Evolutionary conservation across 2,888 invertebrate species (phyloP), one percentile per base, ranked within the genome.

Genomic region (Netelia virgata): DNA sequence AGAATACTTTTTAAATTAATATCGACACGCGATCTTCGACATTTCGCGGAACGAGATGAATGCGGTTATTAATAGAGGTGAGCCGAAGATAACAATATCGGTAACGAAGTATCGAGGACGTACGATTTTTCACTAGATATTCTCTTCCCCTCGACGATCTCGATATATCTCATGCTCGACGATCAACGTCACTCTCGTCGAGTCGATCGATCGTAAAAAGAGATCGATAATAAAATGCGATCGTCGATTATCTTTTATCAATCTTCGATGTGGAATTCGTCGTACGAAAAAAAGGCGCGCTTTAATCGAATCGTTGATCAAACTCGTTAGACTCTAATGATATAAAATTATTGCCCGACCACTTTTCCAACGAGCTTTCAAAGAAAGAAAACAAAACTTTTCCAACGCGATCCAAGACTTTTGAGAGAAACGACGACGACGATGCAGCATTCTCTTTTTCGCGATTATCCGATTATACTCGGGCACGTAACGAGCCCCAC

Each of bases 61-160:
- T 28, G 28, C 9, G 28, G 16, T 16, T 53, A 53, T 55, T 50
- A 69, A 69, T 8, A 3, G 53, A 69, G 11, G 28, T 47, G 23
- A n/a, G 47, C 23, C 23, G 10, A 8, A 28, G 41, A 72, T 41
- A 55, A 72, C 70, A 72, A 72, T 72, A 72, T 57, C 70, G 55
- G 70, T 72, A 72, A 72, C 70, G 70, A 72, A 43, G 70, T 11
- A 59, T 18, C 70, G 57, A 70, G 57, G 70, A 41, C 57, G 41
- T 72, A 72, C 57, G 16, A 57, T 70, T 70, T 70, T 70, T 70
- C 53, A 55, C 70, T 16, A 36, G 20, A 55, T 3, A 14, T 36
- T 70, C 41, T 64, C 64, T 64, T 64, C 28, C 9, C 9, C 10
- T 47, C 10, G n/a, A 73, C 61, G 73, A 73, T 36, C 36, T 36